Conservation (phyloP, 92 coral and sea anemone species). For the Bergia sp. region DNA sequence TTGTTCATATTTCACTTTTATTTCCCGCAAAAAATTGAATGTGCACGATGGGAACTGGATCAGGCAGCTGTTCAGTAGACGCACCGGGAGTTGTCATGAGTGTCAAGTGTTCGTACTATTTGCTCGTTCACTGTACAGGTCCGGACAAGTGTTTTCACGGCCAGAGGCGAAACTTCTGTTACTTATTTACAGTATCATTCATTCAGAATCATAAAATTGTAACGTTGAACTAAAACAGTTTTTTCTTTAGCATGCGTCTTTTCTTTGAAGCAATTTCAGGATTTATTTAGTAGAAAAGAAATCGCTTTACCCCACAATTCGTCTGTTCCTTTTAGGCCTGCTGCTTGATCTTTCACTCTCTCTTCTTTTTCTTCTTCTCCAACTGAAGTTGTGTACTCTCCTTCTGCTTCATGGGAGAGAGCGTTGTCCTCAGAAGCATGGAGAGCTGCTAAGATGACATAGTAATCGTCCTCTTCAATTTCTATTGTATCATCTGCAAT, state of each 20-base stretch:
- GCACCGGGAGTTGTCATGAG: no score
- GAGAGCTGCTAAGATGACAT: slow-evolving; percentile 8
- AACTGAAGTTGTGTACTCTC: neutral
- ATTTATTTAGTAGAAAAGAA: neutral
- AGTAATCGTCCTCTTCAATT: slow-evolving; percentile 27
- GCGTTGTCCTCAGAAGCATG: slow-evolving; percentile 21
- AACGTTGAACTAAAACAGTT: neutral
- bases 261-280: neutral
- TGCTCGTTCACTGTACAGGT: no score
- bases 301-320: neutral
- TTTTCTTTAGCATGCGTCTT: no score
- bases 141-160: no score
- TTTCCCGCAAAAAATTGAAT: neutral
- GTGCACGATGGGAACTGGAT: no score
- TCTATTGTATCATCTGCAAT: slow-evolving; percentile 32
- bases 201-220: neutral
- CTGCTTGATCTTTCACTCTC: slow-evolving; percentile 30
- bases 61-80: no score
- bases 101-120: no score
- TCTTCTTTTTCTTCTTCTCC: neutral
- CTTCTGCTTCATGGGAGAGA: slow-evolving; percentile 34
- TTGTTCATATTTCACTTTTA: neutral
- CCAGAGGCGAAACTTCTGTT: no score
- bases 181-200: neutral
- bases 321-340: slow-evolving; percentile 34